phyloP scores from a whole-genome alignment of 2,113 vertebrate species.

The Pampusana beccarii region DNA sequence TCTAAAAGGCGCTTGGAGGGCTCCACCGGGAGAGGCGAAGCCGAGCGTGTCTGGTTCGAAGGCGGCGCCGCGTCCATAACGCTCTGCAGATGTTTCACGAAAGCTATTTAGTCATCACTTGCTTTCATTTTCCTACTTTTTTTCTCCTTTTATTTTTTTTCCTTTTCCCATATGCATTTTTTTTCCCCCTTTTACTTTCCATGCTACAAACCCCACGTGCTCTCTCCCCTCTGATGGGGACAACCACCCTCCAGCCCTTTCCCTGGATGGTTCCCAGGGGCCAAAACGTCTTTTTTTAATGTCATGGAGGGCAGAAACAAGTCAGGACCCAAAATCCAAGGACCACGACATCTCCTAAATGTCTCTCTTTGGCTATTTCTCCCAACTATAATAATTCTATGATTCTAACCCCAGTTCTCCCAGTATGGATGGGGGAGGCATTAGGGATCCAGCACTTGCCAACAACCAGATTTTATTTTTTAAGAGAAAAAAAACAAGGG shows the following conservation, averaged over 20 bases:
- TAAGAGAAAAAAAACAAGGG: neutral
- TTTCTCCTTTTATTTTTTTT: no score
- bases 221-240: neutral
- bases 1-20: neutral
- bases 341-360: neutral
- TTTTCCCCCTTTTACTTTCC: neutral
- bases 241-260: neutral
- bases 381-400: neutral
- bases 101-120: neutral
- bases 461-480: neutral
- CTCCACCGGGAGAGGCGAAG: neutral
- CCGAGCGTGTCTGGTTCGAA: neutral
- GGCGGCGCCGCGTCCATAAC: neutral
- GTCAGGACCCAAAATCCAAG: neutral
- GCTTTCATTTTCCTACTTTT: neutral
- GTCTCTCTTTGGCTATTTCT: fast-evolving
- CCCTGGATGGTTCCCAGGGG: fast-evolving
- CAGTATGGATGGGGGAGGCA: no score
- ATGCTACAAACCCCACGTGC: neutral
- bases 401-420: no score
- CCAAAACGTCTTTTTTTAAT: neutral
- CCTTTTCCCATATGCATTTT: neutral
- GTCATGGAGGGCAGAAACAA: neutral
- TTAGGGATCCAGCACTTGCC: neutral
- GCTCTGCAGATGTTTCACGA: neutral